Percentiles rank a stretch among this genome's conserved stretches.
Evolutionary conservation across 2,797 vertebrate genomes (phyloP).

Genomic region (Poecilia velifera): DNA sequence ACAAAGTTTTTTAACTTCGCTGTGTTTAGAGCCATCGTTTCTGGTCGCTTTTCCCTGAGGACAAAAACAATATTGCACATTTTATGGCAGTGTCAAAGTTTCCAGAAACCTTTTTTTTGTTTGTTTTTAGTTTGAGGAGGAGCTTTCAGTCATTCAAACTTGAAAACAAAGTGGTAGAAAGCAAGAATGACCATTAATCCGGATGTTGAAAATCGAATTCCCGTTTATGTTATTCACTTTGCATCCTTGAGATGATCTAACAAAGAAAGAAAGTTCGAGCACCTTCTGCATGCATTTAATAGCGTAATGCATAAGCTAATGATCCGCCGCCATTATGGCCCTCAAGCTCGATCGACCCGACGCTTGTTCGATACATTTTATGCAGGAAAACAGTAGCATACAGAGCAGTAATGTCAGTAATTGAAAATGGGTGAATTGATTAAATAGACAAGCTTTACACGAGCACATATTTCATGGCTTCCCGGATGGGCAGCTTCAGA

Average conservation of each 20-base stretch:
- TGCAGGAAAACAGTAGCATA: constrained; percentile 36
- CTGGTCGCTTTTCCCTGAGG: too few species aligned
- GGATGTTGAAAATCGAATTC: background rate
- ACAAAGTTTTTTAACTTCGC: background rate
- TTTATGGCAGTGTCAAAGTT: background rate
- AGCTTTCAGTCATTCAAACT: background rate
- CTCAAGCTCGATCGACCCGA: constrained; percentile 33
- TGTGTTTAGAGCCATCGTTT: background rate
- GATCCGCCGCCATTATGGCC: constrained; percentile 18
- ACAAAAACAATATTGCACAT: background rate
- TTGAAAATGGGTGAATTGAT: constrained; percentile 78
- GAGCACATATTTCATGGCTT: constrained; percentile 70
- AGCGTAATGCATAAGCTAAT: constrained; percentile 20
- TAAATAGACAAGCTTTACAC: constrained; percentile 73
- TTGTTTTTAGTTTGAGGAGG: background rate
- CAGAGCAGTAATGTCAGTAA: constrained; percentile 65
- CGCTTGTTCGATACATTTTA: constrained; percentile 40
- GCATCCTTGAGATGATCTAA: too few species aligned
- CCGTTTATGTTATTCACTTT: background rate
- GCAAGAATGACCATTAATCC: background rate
- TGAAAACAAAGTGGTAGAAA: background rate
- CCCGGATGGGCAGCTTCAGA: constrained; percentile 61
- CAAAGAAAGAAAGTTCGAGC: background rate
- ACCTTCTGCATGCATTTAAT: background rate
- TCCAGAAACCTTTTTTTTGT: background rate